These are phyloP conservation scores for Scaptomyza graminum DNA, from an alignment of 1,140 invertebrate genomes.

Conservation along the genomic window DNA sequence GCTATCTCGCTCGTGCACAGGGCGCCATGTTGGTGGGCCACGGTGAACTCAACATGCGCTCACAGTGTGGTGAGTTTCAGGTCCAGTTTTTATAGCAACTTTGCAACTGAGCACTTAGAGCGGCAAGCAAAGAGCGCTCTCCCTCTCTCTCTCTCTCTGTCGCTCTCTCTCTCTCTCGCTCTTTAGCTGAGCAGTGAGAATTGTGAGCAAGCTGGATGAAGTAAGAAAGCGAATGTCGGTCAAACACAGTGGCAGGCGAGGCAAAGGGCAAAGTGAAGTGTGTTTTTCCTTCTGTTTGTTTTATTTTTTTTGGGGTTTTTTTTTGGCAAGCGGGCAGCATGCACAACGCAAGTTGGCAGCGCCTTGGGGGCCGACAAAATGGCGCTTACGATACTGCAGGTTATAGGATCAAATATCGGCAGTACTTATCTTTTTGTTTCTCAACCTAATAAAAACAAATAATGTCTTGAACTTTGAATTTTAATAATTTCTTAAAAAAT, in stretches of 20 bases:
- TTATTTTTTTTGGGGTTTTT: not conserved
- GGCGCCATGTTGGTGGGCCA: constrained; percentile 66
- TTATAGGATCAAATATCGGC: constrained; percentile 10
- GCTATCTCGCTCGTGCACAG: constrained; percentile 47
- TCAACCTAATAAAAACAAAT: too few species aligned
- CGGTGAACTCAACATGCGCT: constrained; percentile 25
- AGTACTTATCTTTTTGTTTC: not conserved
- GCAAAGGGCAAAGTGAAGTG: constrained; percentile 3
- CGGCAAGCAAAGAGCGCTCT: too few species aligned
- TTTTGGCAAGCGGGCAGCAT: constrained; percentile 15
- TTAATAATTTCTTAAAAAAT: too few species aligned
- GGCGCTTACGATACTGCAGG: constrained; percentile 6
- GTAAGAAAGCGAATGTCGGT: constrained; percentile 38
- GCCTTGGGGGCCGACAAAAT: constrained; percentile 28
- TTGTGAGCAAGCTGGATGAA: not conserved
- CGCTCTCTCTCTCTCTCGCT: too few species aligned
- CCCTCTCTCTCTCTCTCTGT: too few species aligned
- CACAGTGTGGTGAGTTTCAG: constrained; percentile 35
- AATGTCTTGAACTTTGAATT: too few species aligned
- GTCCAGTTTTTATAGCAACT: constrained; percentile 47
- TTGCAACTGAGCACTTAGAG: not conserved
- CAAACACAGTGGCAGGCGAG: constrained; percentile 15
- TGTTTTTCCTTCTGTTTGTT: not conserved
- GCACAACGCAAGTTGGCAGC: constrained; percentile 17
- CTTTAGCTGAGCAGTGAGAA: not conserved